phyloP scores from a whole-genome alignment of 2,888 invertebrate genomes.

The Caenorhabditis uteleia region DNA sequence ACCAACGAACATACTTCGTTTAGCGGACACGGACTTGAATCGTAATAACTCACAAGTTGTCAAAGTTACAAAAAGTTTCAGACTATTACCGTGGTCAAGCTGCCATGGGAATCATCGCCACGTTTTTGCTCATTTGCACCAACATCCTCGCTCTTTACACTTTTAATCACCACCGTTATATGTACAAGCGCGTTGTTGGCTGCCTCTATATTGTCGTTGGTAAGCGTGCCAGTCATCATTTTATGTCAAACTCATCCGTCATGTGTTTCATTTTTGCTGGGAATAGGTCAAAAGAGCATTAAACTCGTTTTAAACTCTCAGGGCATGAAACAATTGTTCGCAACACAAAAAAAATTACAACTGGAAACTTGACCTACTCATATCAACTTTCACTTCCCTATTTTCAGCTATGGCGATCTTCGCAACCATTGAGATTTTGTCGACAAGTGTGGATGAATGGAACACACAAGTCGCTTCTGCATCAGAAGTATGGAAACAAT shows the following conservation, averaged over 20 bases:
- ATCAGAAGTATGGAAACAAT: not conserved
- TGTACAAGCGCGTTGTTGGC: conserved; percentile 66
- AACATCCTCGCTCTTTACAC: conserved; percentile 66
- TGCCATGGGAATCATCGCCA: conserved; percentile 59
- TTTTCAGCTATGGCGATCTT: conserved; percentile 59
- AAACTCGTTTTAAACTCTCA: no score
- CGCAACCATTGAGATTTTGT: conserved; percentile 62
- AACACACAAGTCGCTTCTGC: conserved; percentile 54
- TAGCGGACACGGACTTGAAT: conserved; percentile 63
- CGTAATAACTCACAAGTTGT: conserved; percentile 45
- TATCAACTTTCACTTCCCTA: no score
- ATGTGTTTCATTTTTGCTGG: conserved; percentile 10
- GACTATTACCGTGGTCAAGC: conserved; percentile 68
- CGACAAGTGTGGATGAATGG: conserved; percentile 65
- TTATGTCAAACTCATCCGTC: conserved; percentile 18
- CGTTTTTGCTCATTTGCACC: conserved; percentile 56
- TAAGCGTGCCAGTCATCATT: conserved; percentile 20
- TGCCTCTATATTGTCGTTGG: conserved; percentile 59
- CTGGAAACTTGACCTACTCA: no score
- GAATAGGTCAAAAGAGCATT: no score
- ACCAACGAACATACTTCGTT: conserved; percentile 57
- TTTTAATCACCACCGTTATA: conserved; percentile 65
- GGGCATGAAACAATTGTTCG: no score
- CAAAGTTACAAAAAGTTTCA: conserved; percentile 25
- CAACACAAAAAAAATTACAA: conserved; percentile 1